Percentiles rank a stretch among this genome's conserved stretches.
Conservation (phyloP, 2,888 invertebrate genomes). For the Phyllotreta striolata region DNA sequence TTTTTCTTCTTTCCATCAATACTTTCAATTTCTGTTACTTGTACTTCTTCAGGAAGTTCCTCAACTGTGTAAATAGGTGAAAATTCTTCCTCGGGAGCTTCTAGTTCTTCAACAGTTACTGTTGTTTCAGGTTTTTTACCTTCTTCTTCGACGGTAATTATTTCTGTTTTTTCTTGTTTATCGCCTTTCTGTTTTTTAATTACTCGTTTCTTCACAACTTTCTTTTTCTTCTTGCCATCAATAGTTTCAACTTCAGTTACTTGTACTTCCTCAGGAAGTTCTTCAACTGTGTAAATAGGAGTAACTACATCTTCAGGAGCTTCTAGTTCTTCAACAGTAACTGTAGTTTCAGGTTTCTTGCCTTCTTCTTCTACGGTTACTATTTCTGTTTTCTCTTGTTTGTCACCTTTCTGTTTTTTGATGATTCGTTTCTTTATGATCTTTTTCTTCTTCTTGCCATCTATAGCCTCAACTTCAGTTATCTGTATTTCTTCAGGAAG, state of each 20-base stretch:
- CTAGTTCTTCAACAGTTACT: slow-evolving; percentile 50
- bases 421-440: slow-evolving; percentile 58
- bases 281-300: slow-evolving; percentile 38
- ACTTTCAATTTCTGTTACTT: slow-evolving; percentile 45
- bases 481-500: slow-evolving; percentile 48
- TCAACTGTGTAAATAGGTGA: slow-evolving; percentile 43
- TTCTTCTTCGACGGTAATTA: slow-evolving; percentile 55
- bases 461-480: slow-evolving; percentile 38
- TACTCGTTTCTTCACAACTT: slow-evolving; percentile 61
- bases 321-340: slow-evolving; percentile 47
- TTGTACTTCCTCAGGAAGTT: slow-evolving; percentile 45
- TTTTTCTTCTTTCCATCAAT: slow-evolving; percentile 48
- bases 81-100: slow-evolving; percentile 39
- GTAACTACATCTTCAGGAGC: slow-evolving; percentile 51
- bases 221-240: slow-evolving; percentile 48
- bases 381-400: slow-evolving; percentile 54
- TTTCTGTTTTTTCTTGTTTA: slow-evolving; percentile 51
- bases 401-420: slow-evolving; percentile 55
- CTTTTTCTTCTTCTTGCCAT: slow-evolving; percentile 45
- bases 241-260: slow-evolving; percentile 43
- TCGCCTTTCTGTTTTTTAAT: slow-evolving; percentile 52
- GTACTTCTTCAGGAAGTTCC: slow-evolving; percentile 47
- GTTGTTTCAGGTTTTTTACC: slow-evolving; percentile 42
- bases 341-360: slow-evolving; percentile 43
- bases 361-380: slow-evolving; percentile 49